These are phyloP conservation scores for Dromas ardeola DNA, from an alignment of 2,113 vertebrate genomes.

Conservation along the genomic window DNA sequence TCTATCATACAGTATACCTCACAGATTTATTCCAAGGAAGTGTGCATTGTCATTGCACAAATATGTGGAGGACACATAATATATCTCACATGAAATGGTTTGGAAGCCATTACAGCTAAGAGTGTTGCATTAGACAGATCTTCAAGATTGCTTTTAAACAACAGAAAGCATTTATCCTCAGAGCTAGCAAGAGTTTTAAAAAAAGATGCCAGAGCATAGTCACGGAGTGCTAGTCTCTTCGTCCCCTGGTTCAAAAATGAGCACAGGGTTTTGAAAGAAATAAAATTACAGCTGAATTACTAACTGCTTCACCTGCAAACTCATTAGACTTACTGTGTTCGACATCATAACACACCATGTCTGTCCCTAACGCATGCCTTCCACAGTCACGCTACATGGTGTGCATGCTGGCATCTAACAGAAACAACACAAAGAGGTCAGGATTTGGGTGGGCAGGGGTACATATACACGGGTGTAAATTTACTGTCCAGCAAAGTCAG, in stretches of 20 bases:
- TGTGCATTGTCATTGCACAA: not conserved
- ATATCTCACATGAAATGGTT: not conserved
- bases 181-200: not conserved
- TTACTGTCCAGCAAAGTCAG: not conserved
- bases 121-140: not conserved
- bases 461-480: not conserved
- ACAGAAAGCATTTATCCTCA: not conserved
- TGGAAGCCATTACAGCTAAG: not conserved
- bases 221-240: not conserved
- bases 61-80: too few species aligned
- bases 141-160: not conserved
- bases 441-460: not conserved
- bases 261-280: not conserved
- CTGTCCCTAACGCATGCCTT: not conserved
- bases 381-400: not conserved
- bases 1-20: not conserved
- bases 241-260: not conserved
- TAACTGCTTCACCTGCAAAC: not conserved
- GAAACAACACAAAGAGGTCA: not conserved
- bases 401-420: accelerated
- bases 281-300: not conserved
- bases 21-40: not conserved
- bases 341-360: accelerated
- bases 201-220: not conserved
- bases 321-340: not conserved